A percentile compares a stretch with the other conserved stretches of the same genome.
Evolutionary conservation across 2,113 vertebrate genomes (phyloP).

Genomic region (Riparia riparia): DNA sequence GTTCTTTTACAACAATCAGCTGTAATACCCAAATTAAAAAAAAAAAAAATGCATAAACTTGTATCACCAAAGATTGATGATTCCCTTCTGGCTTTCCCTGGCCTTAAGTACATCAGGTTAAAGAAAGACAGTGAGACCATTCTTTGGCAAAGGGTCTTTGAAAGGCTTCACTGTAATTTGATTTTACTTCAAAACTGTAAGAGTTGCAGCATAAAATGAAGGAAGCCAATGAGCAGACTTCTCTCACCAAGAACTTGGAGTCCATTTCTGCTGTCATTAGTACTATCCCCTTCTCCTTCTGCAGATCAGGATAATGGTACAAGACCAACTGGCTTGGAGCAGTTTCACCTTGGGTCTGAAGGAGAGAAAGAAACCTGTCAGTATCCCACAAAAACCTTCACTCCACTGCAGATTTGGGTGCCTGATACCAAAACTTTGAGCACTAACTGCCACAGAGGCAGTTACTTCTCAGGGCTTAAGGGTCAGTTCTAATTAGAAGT

Average conservation of each 20-base stretch:
- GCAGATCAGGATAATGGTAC: conserved; percentile 92
- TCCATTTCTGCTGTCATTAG: conserved; percentile 96
- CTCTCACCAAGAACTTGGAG: conserved; percentile 87
- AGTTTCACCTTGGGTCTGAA: conserved; percentile 85
- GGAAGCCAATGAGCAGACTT: not conserved
- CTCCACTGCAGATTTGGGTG: not conserved
- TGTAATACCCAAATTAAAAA: not conserved
- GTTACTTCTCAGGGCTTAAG: not conserved
- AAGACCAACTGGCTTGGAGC: conserved; percentile 92
- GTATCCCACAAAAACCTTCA: not conserved
- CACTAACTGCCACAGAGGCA: not conserved
- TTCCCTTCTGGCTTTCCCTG: not conserved
- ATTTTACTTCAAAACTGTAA: not conserved
- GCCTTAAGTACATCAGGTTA: not conserved
- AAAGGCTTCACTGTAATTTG: not conserved
- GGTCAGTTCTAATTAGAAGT: not conserved
- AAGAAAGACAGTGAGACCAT: not conserved
- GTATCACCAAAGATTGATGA: not conserved
- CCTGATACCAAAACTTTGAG: not conserved
- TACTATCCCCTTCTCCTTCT: conserved; percentile 90
- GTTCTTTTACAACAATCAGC: not conserved
- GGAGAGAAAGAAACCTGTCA: not conserved
- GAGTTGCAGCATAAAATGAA: not conserved
- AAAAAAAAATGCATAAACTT: not conserved
- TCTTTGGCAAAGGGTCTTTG: not conserved